phyloP scores from a whole-genome alignment of 2,113 vertebrate genomes.

The Neolamprologus modestus region DNA sequence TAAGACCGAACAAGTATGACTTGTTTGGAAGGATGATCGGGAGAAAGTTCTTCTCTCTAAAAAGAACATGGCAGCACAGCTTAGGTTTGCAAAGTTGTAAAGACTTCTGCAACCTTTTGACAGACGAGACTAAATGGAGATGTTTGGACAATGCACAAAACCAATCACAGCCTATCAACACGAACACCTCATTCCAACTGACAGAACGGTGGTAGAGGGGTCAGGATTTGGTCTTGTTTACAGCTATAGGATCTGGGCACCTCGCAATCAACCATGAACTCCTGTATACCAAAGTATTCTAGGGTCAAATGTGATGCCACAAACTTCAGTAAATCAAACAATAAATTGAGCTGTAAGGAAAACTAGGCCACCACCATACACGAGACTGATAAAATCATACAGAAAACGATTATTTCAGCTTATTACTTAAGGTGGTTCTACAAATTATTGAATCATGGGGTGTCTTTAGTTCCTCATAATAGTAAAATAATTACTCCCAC shows the following conservation, averaged over 20 bases:
- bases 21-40: not conserved
- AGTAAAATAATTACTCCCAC: not conserved
- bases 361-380: not conserved
- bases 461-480: not conserved
- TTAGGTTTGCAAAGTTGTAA: not conserved
- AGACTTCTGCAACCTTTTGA: not conserved
- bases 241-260: not conserved
- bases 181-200: not conserved
- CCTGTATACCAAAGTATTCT: not conserved
- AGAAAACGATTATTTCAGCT: not conserved
- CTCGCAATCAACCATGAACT: not conserved
- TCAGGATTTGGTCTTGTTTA: not conserved
- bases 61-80: not conserved
- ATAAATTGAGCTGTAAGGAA: not conserved
- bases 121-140: not conserved
- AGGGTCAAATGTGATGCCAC: not conserved
- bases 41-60: not conserved
- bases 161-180: not conserved
- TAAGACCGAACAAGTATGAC: not conserved
- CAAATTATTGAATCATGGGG: not conserved
- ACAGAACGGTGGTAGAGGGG: not conserved
- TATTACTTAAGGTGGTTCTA: not conserved
- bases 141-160: not conserved
- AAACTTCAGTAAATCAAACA: not conserved
- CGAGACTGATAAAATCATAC: not conserved